Evolutionary conservation across 1,140 invertebrate species (phyloP), one percentile per base, ranked within the genome.

Genomic region (Zaprionus ghesquierei): DNA sequence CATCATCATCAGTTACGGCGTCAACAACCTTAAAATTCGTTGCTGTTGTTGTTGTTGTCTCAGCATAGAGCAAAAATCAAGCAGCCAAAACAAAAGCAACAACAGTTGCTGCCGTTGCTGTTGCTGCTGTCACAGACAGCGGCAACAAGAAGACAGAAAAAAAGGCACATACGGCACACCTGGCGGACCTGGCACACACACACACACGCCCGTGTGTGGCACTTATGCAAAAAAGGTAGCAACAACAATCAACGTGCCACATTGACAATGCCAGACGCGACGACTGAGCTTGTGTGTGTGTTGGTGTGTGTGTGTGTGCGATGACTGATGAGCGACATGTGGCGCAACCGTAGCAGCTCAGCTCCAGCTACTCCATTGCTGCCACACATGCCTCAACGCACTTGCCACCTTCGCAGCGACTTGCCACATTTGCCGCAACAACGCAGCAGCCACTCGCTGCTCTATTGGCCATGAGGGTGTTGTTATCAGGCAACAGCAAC

Each of bases 141-240:
- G 69, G 63, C 77, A 85, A 71, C 81, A 79, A 79, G 62, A 58
- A 82, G 62, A 58, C 44, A 38, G 62, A 60, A 54, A 70, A 63
- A 60, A 25, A 35, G 31, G 59, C 29, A 41, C 49, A 53, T 60
- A 46, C 58, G n/a, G 56, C 50, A 59, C 73, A 81, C 79, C 79
- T 81, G 79, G 65, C 55, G 46, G 77, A 79, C 75, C 41, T 54
- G 41, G 2, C 53, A 63, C 27, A 77, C 63, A 31, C 69, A 70
- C 64, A 51, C 74, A 63, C 54, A 61, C 38, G 61, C 18, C 71
- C 13, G 76, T 63, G 60, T 69, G 70, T 58, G 84, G 72, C 81
- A 87, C 77, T 89, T 87, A 87, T 87, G 84, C 84, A 89, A 87
- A 87, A 87, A 87, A 87, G 85, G 72, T 77, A 87, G 69, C 71